A percentile compares a stretch with the other conserved stretches of the same genome.
phyloP scores from a whole-genome alignment of 2,888 invertebrate genomes.

The Allacma fusca region DNA sequence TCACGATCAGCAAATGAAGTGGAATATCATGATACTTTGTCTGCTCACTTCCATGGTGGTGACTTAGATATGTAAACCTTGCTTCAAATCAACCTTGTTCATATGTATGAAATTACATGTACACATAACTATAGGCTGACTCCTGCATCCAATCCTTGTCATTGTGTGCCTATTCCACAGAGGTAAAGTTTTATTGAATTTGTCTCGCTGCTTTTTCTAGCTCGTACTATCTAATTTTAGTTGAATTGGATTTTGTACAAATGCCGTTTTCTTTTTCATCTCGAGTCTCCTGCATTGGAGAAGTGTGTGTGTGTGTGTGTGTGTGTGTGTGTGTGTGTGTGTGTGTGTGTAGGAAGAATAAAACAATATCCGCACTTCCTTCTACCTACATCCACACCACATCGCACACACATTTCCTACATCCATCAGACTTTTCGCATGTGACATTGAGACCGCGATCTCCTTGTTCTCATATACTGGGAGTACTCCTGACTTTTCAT shows the following conservation, averaged over 20 bases:
- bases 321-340: too few relatives aligned
- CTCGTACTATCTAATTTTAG: conserved; percentile 12
- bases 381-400: too few relatives aligned
- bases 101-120: background rate
- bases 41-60: background rate
- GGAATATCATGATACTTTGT: conserved; percentile 35
- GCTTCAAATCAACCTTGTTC: background rate
- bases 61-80: background rate
- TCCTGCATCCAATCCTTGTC: background rate
- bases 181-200: conserved; percentile 23
- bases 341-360: too few relatives aligned
- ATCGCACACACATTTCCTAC: too few relatives aligned
- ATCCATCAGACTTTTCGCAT: background rate
- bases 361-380: too few relatives aligned
- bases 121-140: too few relatives aligned
- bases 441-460: conserved; percentile 5
- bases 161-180: background rate
- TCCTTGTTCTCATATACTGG: background rate
- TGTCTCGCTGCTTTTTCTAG: conserved; percentile 16
- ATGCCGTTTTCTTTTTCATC: conserved; percentile 8
- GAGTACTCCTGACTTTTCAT: too few relatives aligned
- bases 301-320: background rate
- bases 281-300: background rate
- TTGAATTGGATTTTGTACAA: background rate
- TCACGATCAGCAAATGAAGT: conserved; percentile 53